Conservation (phyloP, 2,797 vertebrate genomes). For the Sebastes goodei region DNA sequence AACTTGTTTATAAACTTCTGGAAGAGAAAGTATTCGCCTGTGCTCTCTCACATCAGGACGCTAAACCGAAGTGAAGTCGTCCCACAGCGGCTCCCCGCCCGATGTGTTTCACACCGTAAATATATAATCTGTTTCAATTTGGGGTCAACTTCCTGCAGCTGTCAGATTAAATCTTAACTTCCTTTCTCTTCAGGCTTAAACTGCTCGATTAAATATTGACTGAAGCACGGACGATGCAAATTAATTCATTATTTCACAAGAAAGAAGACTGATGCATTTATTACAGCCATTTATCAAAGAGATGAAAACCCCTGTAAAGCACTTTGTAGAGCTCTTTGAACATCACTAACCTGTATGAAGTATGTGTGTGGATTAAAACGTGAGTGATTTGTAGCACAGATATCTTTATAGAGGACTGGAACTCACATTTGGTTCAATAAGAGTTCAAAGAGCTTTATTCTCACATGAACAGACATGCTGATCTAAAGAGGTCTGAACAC, state of each 20-base stretch:
- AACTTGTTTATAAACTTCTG: not conserved
- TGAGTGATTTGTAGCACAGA: not conserved
- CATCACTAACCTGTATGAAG: not conserved
- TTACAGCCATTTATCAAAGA: not conserved
- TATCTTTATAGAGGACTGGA: not conserved
- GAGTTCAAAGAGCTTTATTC: not conserved
- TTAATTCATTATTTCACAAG: slow-evolving; percentile 16
- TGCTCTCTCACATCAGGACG: not conserved
- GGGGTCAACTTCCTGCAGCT: not conserved
- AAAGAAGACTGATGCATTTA: not conserved
- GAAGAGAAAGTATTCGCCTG: not conserved
- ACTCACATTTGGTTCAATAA: not conserved
- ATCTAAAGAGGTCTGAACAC: not conserved
- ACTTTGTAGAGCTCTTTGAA: slow-evolving; percentile 6
- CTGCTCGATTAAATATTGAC: slow-evolving; percentile 34
- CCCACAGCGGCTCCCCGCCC: not conserved
- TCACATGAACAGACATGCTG: not conserved
- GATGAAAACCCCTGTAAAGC: not conserved
- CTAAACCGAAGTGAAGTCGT: not conserved
- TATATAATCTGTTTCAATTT: not conserved
- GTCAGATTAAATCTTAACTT: slow-evolving; percentile 7
- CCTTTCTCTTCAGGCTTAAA: slow-evolving; percentile 1
- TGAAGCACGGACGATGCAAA: not conserved
- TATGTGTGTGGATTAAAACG: not conserved
- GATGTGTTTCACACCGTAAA: not conserved